Evolutionary conservation across 1,140 invertebrate genomes (phyloP), one percentile per base, ranked within the genome.

Genomic region (Eupristina koningsbergeri): DNA sequence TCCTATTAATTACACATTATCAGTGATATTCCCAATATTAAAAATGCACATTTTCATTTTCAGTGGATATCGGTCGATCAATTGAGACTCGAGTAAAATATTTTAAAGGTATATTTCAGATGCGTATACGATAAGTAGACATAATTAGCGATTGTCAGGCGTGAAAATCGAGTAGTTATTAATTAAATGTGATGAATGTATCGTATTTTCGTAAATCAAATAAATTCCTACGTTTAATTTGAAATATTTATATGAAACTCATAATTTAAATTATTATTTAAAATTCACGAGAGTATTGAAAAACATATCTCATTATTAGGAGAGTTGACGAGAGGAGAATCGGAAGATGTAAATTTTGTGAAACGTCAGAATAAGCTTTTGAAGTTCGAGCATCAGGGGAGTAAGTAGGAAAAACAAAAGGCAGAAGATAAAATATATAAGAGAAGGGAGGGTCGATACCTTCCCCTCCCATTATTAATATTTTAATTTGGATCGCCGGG

Each of bases 401-500:
- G 47, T 5, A 26, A 22, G 50, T 3, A 7, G 47, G 3, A 63
- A 19, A 0, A 0, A 29, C 7, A 13, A 50, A 41, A 45, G 26
- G 63, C 26, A 29, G 36, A 7, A 79, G 67, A 36, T 11, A 45
- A 79, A 64, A 11, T 34, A n/a, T 58, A 5, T 5, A 17, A n/a
- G 73, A 15, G 73, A 53, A 53, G 36, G 73, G 7, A 53, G 73
- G 7, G 8, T 73, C 34, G 8, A 6, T 34, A 22, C 45, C 45
- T 50, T n/a, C n/a, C n/a, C 73, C 45, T 74, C 39, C 34, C 53
- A 87, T 78, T 82, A 90, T 92, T 91, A 92, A 91, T 92, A 91
- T 91, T 92, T 91, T 91, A 91, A 91, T 92, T 89, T 88, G 88
- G 89, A 92, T 90, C 88, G 88, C 86, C 85, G 87, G 75, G 88